A percentile compares a stretch with the other conserved stretches of the same genome.
Evolutionary conservation across 2,113 vertebrate species (phyloP).

Genomic region (Chloropsis cyanopogon): DNA sequence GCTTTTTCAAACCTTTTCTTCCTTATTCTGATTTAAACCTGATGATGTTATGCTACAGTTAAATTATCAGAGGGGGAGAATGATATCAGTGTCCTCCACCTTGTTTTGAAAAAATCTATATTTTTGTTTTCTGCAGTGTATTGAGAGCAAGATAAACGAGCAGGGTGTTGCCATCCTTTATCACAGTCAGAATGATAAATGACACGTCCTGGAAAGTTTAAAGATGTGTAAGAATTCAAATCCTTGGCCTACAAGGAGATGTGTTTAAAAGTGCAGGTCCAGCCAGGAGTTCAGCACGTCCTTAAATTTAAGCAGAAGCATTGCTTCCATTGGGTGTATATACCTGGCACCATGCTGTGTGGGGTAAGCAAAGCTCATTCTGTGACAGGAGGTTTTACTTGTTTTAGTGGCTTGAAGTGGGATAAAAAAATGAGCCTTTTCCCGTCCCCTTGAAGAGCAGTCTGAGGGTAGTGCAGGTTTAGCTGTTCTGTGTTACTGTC

Average conservation of each 20-base stretch:
- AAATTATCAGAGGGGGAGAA: not conserved
- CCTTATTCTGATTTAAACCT: not conserved
- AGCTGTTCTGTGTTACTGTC: not conserved
- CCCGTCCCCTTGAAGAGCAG: not conserved
- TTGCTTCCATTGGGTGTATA: not conserved
- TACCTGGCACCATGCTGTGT: not conserved
- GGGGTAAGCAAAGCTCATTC: not conserved
- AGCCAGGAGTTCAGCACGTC: not conserved
- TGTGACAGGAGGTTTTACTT: not conserved
- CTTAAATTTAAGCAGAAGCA: not conserved
- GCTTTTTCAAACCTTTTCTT: not conserved
- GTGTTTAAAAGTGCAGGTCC: not conserved
- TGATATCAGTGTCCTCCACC: not conserved
- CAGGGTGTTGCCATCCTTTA: not conserved
- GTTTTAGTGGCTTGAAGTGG: not conserved
- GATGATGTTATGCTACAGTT: not conserved
- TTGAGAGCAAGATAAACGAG: not conserved
- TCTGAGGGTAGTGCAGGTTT: not conserved
- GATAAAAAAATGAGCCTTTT: not conserved
- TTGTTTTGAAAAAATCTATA: not conserved
- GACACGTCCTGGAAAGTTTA: not conserved
- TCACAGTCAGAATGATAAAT: not conserved
- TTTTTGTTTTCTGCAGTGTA: not conserved
- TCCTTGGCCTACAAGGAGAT: not conserved
- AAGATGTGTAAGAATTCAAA: not conserved